Evolutionary conservation across 2,797 vertebrate species (phyloP), one percentile per base, ranked within the genome.

Genomic region (Coregonus suidteri): DNA sequence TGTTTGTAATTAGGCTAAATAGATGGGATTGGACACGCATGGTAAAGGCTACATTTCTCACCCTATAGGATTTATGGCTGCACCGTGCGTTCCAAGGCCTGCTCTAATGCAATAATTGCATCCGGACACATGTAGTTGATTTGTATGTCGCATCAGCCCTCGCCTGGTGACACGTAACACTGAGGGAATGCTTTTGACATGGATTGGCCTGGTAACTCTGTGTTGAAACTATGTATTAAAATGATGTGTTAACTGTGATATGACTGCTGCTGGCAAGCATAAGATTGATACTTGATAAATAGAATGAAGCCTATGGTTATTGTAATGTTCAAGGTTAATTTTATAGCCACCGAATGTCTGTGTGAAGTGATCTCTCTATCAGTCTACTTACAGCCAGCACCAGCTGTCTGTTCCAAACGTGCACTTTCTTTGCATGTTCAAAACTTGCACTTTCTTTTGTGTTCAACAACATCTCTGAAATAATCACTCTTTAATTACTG

Each of bases 401-500:
- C 91, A 93, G 91, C 91, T 93, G 92, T 95, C 94, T 95, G 92
- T 96, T 94, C 93, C 88, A 81, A 80, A 83, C 84, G 87, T 47
- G 9, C 41, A 47, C 41, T 47, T 47, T 11, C 41, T 11, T 47
- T 47, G 41, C 41, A 11, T 3, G 41, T 2, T 47, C 41, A 47
- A 47, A 11, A 47, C 41, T 2, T 47, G 41, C 41, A 11, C 41
- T 47, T 47, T 47, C 2, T 47, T 11, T 47, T 47, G 41, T 11
- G 41, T 47, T 47, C 41, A 47, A 47, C 9, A 47, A 47, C 41
- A 47, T 47, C 9, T 93, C 94, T 92, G 91, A 92, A 95, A 95
- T 95, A 94, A 95, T 93, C 95, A 94, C 92, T 92, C 83, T 91
- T 93, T 91, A 96, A 95, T 96, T 93, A 95, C 93, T 94, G 90